Evolutionary conservation across 2,113 vertebrate genomes (phyloP).

Genomic region (Helogale parvula): DNA sequence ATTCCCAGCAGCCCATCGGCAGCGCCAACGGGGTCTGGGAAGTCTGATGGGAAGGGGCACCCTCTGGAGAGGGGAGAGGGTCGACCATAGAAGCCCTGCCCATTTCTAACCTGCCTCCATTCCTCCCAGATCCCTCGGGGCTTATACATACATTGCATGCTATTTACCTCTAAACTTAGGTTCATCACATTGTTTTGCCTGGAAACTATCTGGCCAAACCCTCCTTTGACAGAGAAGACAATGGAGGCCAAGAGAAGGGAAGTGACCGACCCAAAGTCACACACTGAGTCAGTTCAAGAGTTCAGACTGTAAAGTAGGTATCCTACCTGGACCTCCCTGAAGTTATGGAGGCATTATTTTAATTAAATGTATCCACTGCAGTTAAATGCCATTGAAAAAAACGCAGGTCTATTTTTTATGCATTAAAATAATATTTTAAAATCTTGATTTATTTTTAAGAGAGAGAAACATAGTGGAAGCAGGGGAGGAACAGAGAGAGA

Average conservation of each 20-base stretch:
- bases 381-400: not conserved
- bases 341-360: not conserved
- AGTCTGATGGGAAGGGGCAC: not conserved
- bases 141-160: not conserved
- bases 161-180: not conserved
- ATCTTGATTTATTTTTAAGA: too few species aligned
- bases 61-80: not conserved
- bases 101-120: not conserved
- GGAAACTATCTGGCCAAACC: not conserved
- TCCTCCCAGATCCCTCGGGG: not conserved
- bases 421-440: too few species aligned
- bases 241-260: not conserved
- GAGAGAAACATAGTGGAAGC: too few species aligned
- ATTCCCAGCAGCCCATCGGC: conserved; percentile 67
- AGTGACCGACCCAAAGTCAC: not conserved
- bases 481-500: too few species aligned
- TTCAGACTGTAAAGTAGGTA: not conserved
- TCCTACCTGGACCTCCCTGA: not conserved
- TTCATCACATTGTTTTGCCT: not conserved
- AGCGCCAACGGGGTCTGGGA: conserved; percentile 46
- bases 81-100: not conserved
- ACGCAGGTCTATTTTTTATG: not conserved
- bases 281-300: not conserved
- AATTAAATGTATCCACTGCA: not conserved
- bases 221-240: not conserved